phyloP scores from a whole-genome alignment of 2,113 vertebrate genomes.

The Oriolus oriolus region DNA sequence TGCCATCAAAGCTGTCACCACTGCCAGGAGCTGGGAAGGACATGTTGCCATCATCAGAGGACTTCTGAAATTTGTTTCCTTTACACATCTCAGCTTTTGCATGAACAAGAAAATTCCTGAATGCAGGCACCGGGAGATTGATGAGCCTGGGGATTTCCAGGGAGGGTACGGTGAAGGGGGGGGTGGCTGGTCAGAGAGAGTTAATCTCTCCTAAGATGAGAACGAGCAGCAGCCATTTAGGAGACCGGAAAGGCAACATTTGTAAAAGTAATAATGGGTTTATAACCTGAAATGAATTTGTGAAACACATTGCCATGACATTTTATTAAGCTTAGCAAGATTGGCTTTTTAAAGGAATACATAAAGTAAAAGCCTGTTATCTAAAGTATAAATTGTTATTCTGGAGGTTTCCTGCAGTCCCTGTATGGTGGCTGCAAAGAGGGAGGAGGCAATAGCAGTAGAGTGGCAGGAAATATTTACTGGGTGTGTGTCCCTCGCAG shows the following conservation, averaged over 20 bases:
- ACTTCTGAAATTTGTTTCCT: not conserved
- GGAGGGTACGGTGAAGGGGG: not conserved
- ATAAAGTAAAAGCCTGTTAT: not conserved
- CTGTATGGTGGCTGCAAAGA: not conserved
- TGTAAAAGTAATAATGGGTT: not conserved
- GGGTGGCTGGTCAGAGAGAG: not conserved
- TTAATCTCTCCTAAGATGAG: not conserved
- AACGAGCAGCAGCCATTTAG: not conserved
- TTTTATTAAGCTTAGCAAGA: slow-evolving; percentile 5
- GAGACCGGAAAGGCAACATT: not conserved
- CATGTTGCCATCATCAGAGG: not conserved
- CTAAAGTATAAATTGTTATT: not conserved
- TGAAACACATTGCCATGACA: not conserved
- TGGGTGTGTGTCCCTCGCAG: slow-evolving; percentile 57
- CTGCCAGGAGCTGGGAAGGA: not conserved
- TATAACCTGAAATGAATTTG: not conserved
- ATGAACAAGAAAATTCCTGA: not conserved
- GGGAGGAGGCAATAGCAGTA: not conserved
- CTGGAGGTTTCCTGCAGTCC: not conserved
- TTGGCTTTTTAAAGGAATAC: not conserved
- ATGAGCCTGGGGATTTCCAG: not conserved
- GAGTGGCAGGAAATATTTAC: not conserved
- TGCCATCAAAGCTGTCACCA: not conserved
- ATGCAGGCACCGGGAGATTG: fast-evolving
- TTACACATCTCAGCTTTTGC: not conserved